Base-by-base conservation (phyloP, 2,888 invertebrate species). In the Ferdinandea cuprea region DNA sequence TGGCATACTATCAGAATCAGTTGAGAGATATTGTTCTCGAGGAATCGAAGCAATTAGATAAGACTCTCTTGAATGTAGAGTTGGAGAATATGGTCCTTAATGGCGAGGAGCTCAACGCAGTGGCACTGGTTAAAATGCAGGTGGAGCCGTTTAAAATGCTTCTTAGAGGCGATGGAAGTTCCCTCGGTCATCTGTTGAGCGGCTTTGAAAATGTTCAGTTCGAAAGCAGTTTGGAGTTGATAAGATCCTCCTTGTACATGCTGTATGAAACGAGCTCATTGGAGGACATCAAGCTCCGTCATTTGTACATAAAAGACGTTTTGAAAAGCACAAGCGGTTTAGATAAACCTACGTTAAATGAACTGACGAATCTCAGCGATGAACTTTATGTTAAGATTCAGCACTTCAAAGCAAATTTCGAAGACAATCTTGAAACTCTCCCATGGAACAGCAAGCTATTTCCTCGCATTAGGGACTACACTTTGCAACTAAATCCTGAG, bases 181-280 rank as follows among this genome's bases (percentile, higher is more conserved):
- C 25, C 3, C 59, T 86, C 8, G 50, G 65, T 19, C 65, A 85
- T 7, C 28, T 89, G 2, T 87, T 87, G 28, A 86, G 87, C 1
- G 50, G 83, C 0, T 88, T 89, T 83, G 68, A 77, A 6, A 21
- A 79, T 2, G 76, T 89, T 0, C 54, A 88, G 7, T 77, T 89
- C 5, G 69, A 72, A 35, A 66, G 73, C 1, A 72, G 87, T 1
- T 85, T 71, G 40, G 25, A 87, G 4, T 13, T 88, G 13, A 11
- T 86, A 0, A 87, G 87, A 3, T 89, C 89, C 74, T 87, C 91
- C 4, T 69, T 92, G 19, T 88, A 91, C 13, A 89, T 91, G 52
- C 86, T 92, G 46, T 93, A 92, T 74, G 92, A 92, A 85, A 86
- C 86, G 0, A 91, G 92, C 17, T 87, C 91, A 0, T 68, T 88